Base-by-base conservation (phyloP, 2,113 vertebrate species). In the Rhea americana region DNA sequence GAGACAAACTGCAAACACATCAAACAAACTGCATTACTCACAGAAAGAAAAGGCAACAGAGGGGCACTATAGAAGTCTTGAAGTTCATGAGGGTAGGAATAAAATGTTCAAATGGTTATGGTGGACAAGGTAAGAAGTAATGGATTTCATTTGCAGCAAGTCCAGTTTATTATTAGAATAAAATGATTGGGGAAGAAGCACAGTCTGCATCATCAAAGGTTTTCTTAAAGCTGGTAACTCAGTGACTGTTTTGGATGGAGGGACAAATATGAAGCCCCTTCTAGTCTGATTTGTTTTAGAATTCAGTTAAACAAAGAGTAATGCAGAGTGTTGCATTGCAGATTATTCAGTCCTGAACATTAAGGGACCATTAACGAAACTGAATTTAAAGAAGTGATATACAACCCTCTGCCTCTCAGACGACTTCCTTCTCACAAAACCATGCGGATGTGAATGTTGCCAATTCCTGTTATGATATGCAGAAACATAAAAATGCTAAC, bases 401-500 rank as follows among this genome's bases (percentile, higher is more conserved):
- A 65, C 24, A 89, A 16, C 19, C 10, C 43, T 50, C 67, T 90
- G 80, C 43, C 24, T 78, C 66, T 67, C 67, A 79, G 72, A 87
- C 10, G 1, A 93, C 55, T 85, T 87, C 77, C 45, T 72, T 80
- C 79, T 93, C 90, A 76, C 41, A 43, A 71, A 85, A 94, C 81
- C 87, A 66, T 17, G 35, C 3, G 83, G 78, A 95, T 89, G 50
- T 85, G 75, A 89, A 92, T 82, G 51, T 71, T 84, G 85, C n/a
- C 82, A 85, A 81, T 93, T 95, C 81, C 82, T 95, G 89, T 85
- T 89, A 62, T 73, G 91, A 76, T 89, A 70, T 39, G 66, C 21
- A 75, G 81, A 89, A 93, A 75, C 30, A 50, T 24, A 91, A 91
- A 87, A 80, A 77, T 26, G 71, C 50, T 92, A 82, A 90, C 51